Evolutionary conservation across 1,140 invertebrate genomes (phyloP).

Genomic region (Papilio polyxenes): DNA sequence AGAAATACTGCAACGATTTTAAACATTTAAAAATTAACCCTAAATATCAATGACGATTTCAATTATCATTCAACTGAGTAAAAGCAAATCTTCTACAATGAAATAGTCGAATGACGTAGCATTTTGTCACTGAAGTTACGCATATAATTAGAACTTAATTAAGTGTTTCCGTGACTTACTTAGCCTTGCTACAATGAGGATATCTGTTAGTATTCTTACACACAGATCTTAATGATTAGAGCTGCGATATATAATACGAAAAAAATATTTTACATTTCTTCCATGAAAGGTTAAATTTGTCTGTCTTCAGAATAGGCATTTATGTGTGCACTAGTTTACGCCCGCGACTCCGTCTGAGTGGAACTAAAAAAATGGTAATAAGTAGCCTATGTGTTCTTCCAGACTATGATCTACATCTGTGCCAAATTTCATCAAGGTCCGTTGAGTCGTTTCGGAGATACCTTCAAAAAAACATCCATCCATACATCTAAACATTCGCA

Average conservation of each 20-base stretch:
- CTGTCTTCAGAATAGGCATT: too few species aligned
- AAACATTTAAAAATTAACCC: too few species aligned
- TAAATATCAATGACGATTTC: background rate
- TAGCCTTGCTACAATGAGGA: background rate
- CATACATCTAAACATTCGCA: too few species aligned
- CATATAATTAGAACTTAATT: conserved; percentile 8
- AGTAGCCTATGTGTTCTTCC: too few species aligned
- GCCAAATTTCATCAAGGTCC: too few species aligned
- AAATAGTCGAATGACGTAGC: background rate
- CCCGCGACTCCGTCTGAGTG: too few species aligned
- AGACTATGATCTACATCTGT: too few species aligned
- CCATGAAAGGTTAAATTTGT: background rate
- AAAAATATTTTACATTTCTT: background rate
- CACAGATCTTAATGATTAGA: background rate
- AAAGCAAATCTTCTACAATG: background rate
- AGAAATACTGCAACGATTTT: too few species aligned
- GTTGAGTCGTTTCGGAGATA: too few species aligned
- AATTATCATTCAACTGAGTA: background rate
- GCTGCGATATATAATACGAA: background rate
- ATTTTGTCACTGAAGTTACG: conserved; percentile 5
- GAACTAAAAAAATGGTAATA: too few species aligned
- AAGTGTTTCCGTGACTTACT: background rate
- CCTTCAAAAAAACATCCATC: too few species aligned
- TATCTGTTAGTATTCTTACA: background rate
- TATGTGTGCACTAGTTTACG: too few species aligned